A percentile compares a stretch with the other conserved stretches of the same genome.
These are phyloP conservation scores for Parus major DNA, from an alignment of 2,113 vertebrate species.

Conservation along the genomic window DNA sequence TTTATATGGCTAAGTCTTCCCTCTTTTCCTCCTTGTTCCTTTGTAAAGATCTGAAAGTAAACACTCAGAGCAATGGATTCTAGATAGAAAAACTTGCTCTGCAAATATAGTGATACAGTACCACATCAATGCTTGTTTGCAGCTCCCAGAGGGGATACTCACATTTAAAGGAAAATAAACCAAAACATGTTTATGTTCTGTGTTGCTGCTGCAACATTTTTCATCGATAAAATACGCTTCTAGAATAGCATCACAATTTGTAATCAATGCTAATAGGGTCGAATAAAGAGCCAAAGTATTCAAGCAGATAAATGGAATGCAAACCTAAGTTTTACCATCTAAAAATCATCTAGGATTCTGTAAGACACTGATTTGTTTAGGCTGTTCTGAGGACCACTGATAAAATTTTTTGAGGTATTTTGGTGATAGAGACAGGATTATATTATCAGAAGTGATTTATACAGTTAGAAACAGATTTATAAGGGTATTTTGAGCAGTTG, in stretches of 20 bases:
- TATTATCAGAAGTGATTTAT: not conserved
- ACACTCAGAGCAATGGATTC: not conserved
- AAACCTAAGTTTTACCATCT: not conserved
- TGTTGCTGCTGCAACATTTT: not conserved
- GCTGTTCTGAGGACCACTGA: not conserved
- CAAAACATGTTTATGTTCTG: not conserved
- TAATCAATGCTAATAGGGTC: not conserved
- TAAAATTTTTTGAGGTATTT: not conserved
- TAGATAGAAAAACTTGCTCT: not conserved
- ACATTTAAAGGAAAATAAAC: not conserved
- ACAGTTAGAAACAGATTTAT: not conserved
- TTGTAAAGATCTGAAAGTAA: conserved; percentile 5
- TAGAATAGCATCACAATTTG: not conserved
- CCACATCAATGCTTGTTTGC: not conserved
- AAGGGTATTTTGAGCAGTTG: not conserved
- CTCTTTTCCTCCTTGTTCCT: not conserved
- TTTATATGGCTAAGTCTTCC: not conserved
- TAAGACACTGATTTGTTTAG: not conserved
- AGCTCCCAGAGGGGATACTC: not conserved
- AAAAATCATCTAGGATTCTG: not conserved
- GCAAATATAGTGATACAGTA: not conserved
- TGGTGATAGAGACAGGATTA: not conserved
- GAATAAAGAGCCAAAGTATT: not conserved
- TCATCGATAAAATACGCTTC: not conserved
- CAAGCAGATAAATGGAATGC: not conserved